Evolutionary conservation across 2,113 vertebrate genomes (phyloP).

Genomic region (Aythya baeri): DNA sequence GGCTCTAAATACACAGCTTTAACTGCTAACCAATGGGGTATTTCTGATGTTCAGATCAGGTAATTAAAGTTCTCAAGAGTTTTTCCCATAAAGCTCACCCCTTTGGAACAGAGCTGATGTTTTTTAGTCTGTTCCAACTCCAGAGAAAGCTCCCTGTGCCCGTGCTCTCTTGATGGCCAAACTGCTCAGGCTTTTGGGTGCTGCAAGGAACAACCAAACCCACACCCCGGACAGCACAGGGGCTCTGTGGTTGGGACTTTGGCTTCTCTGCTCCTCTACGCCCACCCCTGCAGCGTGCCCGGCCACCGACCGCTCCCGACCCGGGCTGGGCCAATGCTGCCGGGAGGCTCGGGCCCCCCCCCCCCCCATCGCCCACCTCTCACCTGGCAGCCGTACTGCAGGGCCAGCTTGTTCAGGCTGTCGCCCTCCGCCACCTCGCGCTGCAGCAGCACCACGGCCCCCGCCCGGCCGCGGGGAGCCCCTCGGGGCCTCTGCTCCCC

Average conservation of each 20-base stretch:
- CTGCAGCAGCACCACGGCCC: conserved; percentile 82
- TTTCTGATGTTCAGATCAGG: neutral
- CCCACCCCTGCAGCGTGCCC: neutral
- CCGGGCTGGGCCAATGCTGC: too few relatives aligned
- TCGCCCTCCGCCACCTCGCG: conserved; percentile 82
- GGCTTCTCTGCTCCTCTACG: neutral
- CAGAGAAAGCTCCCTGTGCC: neutral
- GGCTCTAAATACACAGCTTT: conserved; percentile 26
- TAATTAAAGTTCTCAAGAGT: neutral
- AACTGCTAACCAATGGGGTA: neutral
- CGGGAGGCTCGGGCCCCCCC: too few relatives aligned
- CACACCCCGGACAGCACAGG: neutral
- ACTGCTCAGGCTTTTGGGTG: fast-evolving
- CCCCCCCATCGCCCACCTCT: neutral
- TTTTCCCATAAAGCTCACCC: neutral
- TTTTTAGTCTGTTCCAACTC: neutral
- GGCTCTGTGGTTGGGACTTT: neutral
- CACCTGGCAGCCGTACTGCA: conserved; percentile 96
- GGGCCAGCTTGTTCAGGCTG: conserved; percentile 91
- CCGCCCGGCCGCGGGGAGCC: too few relatives aligned
- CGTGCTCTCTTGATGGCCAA: fast-evolving
- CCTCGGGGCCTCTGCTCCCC: conserved; percentile 51
- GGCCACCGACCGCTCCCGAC: too few relatives aligned
- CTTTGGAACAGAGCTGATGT: neutral
- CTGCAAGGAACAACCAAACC: neutral